Evolutionary conservation across 2,888 invertebrate species (phyloP), one percentile per base, ranked within the genome.

Genomic region (Rutpela maculata): DNA sequence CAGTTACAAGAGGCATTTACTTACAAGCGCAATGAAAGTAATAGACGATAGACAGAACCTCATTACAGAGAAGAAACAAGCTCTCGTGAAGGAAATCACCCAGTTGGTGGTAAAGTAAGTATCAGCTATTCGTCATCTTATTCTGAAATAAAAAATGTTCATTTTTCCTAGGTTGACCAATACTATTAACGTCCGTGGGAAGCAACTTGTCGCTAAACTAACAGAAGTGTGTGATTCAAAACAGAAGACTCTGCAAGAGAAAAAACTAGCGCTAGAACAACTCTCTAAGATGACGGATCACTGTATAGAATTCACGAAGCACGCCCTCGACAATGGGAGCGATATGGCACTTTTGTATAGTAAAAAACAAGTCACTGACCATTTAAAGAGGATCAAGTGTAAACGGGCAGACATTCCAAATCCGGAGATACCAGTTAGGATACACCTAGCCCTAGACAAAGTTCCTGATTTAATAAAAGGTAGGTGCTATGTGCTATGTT

Each of bases 361-460:
- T 89, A 97, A 96, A 92, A 95, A 94, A 91, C 94, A 93, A 81
- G 92, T 93, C 77, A 93, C 94, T 66, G 92, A 92, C 82, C 96
- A 96, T 90, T 91, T 96, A 85, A 95, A 95, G 89, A 92, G 96
- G 87, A 94, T 96, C 86, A 96, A 96, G 90, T 93, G 94, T 85
- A 93, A 95, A 80, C 92, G 96, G 84, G 96, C 96, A 2, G 96
- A 96, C 90, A 96, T 96, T 88, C 96, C 96, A 81, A 96, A 96
- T 92, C 96, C 96, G 18, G 96, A 96, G 91, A 95, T 96, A 84
- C 96, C 96, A 50, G 96, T 96, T 81, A 92, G 96, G 86, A 96
- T 96, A 89, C 93, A 94, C 88, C 91, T 96, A 77, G 94, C 94
- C 50, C 91, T 96, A 80, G 96, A 96, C 89, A 95, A 95, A 91